A percentile compares a stretch with the other conserved stretches of the same genome.
phyloP scores from a whole-genome alignment of 64 coral and sea anemone species.

The Dendrophyllia cribrosa region DNA sequence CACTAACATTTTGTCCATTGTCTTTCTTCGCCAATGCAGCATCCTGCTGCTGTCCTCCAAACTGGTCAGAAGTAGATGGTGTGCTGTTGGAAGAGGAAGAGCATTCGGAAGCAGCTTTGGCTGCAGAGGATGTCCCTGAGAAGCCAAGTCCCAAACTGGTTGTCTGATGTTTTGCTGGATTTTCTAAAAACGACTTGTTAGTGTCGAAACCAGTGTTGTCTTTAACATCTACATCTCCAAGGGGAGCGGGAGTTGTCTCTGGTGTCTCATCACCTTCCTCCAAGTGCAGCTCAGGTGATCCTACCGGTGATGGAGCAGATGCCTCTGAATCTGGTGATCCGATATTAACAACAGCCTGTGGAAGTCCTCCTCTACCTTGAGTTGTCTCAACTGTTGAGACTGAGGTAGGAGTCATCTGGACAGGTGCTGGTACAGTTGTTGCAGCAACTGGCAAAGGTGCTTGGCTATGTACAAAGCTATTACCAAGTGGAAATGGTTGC shows the following conservation, averaged over 20 bases:
- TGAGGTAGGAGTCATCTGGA: slow-evolving; percentile 20
- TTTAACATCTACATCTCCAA: slow-evolving; percentile 44
- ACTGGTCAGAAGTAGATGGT: slow-evolving; percentile 17
- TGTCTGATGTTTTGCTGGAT: background rate
- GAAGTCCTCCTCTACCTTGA: background rate
- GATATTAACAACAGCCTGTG: background rate
- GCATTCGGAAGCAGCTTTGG: background rate
- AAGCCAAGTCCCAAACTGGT: background rate
- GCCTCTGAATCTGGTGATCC: slow-evolving; percentile 82
- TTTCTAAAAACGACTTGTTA: slow-evolving; percentile 69
- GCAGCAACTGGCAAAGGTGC: slow-evolving; percentile 36
- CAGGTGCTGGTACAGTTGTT: slow-evolving; percentile 29
- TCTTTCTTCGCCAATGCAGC: slow-evolving; percentile 12
- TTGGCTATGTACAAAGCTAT: slow-evolving; percentile 23
- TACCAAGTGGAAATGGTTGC: slow-evolving; percentile 26
- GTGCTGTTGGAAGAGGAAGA: slow-evolving; percentile 11
- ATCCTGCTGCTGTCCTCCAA: slow-evolving; percentile 20
- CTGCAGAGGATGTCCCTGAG: background rate
- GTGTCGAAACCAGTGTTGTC: slow-evolving; percentile 66
- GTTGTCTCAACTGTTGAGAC: background rate
- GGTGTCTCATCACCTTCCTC: slow-evolving; percentile 79
- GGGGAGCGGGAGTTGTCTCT: slow-evolving; percentile 67
- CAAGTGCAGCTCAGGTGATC: slow-evolving; percentile 82
- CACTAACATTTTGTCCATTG: slow-evolving; percentile 70
- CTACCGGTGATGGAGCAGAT: slow-evolving; percentile 88